Conservation (phyloP, 2,797 vertebrate genomes). For the Picus viridis region DNA sequence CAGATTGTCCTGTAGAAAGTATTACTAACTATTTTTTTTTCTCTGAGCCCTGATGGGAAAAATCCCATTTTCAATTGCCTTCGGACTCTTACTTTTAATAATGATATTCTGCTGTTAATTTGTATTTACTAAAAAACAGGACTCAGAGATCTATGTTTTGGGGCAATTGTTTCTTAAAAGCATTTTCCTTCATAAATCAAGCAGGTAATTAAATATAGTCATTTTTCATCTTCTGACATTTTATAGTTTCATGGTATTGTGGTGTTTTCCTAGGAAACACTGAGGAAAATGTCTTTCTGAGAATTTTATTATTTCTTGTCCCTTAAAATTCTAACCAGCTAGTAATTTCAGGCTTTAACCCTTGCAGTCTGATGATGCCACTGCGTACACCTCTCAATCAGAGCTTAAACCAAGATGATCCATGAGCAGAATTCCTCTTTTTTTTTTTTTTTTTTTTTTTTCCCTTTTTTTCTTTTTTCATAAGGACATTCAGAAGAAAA, state of each 20-base stretch:
- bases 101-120: background rate
- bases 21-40: slow-evolving; percentile 28
- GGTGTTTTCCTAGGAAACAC: background rate
- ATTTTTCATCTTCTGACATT: background rate
- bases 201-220: background rate
- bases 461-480: too few species aligned
- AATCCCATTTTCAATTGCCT: background rate
- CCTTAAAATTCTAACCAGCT: background rate
- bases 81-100: background rate
- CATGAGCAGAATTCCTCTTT: background rate
- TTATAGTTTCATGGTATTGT: background rate
- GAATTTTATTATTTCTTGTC: background rate
- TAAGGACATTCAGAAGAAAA: background rate
- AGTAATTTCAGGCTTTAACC: background rate
- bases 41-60: background rate
- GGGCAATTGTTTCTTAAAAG: background rate
- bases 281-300: background rate
- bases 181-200: slow-evolving; percentile 21
- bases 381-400: background rate
- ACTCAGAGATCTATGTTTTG: background rate
- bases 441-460: background rate
- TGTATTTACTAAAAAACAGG: background rate
- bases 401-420: background rate
- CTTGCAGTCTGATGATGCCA: background rate
- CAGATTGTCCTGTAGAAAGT: slow-evolving; percentile 18